Evolutionary conservation across 64 coral and sea anemone species (phyloP), one percentile per base, ranked within the genome.

Genomic region (Trachythela sp.): DNA sequence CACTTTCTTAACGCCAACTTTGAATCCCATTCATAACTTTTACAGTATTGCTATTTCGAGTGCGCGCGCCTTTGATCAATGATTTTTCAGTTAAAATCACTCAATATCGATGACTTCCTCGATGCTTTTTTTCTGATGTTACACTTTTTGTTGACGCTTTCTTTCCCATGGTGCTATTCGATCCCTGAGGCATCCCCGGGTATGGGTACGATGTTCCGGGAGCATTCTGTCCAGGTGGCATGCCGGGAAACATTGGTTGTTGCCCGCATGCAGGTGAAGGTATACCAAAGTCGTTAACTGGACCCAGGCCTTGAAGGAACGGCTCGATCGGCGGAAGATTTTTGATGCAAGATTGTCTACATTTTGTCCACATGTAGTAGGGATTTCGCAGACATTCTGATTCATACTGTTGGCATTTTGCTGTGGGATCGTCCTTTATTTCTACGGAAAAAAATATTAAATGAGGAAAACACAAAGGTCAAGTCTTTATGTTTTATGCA

Each of bases 321-420:
- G 75, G 75, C 30, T 80, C 33, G 31, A 80, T 80, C 37, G 75
- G 75, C 15, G 75, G 75, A 15, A 80, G 30, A 35, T 80, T 80
- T 37, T 4, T 0, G 34, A 36, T 37, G 75, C 75, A 80, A 80
- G 33, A 29, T 37, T 36, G 13, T 15, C 75, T 20, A 18, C 75
- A 80, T 13, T 80, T 80, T 80, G 30, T 80, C 75, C 75, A 80
- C 75, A 80, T 80, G 37, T 37, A 80, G 37, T 80, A 80, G 30
- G 75, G 75, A 36, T 80, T 80, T 3, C 75, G 75, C 15, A 80
- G 20, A 36, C 75, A 80, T 80, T 80, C 75, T 80, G 4, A 20
- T 80, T 80, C 75, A 38, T 29, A 80, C 30, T 36, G 20, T 35
- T 80, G 9, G 30, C 75, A 80, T 11, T 80, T 80, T 35, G 75